Evolutionary conservation across 2,888 invertebrate species (phyloP), one percentile per base, ranked within the genome.

Genomic region (Drosophila dives): DNA sequence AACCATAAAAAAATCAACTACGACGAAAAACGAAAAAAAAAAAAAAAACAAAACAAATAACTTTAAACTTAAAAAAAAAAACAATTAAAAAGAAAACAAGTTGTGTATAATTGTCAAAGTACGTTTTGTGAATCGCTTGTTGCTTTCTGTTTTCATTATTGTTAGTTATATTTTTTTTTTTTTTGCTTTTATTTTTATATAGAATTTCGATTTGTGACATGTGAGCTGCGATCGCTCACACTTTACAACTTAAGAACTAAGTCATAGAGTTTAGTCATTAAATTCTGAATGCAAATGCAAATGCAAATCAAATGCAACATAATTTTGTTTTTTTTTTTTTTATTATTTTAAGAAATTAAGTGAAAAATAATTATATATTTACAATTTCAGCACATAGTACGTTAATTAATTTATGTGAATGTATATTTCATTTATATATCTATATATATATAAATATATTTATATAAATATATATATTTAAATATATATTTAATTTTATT

Each of bases 171-270:
- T 26, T 10, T 17, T 51, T 54, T 51, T 20, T 8, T 40, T 2
- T 45, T 50, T 58, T 58, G 38, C 40, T 26, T 51, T 23, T 55
- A 5, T 51, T 32, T 20, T 10, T 48, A 38, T 26, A 26, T 67
- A 53, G 29, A 55, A 54, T 62, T 49, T 53, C 20, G 34, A 38
- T 64, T 71, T 61, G 58, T 59, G 58, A 72, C 59, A 72, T 64
- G 54, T 60, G 53, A 48, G 51, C 67, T 69, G 68, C 49, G 40
- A 40, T 33, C 48, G 49, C 59, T 48, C 32, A 70, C 42, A 63
- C 17, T 65, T 63, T 50, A 64, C 62, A 80, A 82, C 77, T 80
- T 87, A 89, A 87, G 56, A 89, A 77, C 84, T 85, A 85, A 85
- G 84, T 85, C 84, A 85, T 85, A 85, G 89, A 17, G 55, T 81